These are phyloP conservation scores for Agraylea sexmaculata DNA, from an alignment of 1,140 invertebrate species.

Conservation along the genomic window DNA sequence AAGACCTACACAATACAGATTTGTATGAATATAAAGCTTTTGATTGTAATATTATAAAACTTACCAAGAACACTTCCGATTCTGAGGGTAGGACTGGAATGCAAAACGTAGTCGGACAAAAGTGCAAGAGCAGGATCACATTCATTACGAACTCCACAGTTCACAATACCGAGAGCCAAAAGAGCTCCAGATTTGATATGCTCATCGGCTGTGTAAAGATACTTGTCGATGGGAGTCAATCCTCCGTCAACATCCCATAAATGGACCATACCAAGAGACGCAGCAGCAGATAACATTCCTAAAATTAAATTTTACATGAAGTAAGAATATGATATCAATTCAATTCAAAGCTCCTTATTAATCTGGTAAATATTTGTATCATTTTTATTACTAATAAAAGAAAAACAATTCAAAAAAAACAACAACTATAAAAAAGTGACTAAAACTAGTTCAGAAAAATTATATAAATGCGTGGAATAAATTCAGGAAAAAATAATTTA, in stretches of 20 bases:
- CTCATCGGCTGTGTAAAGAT: slow-evolving; percentile 94
- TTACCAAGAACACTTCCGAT: slow-evolving; percentile 86
- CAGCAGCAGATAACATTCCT: slow-evolving; percentile 93
- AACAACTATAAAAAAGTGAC: background rate
- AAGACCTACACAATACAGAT: slow-evolving; percentile 45
- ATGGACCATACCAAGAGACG: slow-evolving; percentile 83
- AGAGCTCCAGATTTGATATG: slow-evolving; percentile 92
- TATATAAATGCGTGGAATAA: slow-evolving; percentile 8
- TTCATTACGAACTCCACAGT: slow-evolving; percentile 95
- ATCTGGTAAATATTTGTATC: background rate
- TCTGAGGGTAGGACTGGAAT: slow-evolving; percentile 80
- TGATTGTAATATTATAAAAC: no score
- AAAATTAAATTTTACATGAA: slow-evolving; percentile 11
- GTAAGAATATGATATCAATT: background rate
- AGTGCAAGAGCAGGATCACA: slow-evolving; percentile 96
- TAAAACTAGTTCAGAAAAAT: background rate
- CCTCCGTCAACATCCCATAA: slow-evolving; percentile 99
- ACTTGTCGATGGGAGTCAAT: slow-evolving; percentile 96
- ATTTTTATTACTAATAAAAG: slow-evolving; percentile 1
- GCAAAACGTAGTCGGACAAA: slow-evolving; percentile 89
- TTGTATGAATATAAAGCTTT: background rate
- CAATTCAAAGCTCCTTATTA: background rate
- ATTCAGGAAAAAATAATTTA: slow-evolving; percentile 19
- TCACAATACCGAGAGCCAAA: slow-evolving; percentile 95
- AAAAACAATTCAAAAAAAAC: background rate